These are phyloP conservation scores for Dicyrtomina minuta DNA, from an alignment of 2,888 invertebrate species.

Conservation along the genomic window DNA sequence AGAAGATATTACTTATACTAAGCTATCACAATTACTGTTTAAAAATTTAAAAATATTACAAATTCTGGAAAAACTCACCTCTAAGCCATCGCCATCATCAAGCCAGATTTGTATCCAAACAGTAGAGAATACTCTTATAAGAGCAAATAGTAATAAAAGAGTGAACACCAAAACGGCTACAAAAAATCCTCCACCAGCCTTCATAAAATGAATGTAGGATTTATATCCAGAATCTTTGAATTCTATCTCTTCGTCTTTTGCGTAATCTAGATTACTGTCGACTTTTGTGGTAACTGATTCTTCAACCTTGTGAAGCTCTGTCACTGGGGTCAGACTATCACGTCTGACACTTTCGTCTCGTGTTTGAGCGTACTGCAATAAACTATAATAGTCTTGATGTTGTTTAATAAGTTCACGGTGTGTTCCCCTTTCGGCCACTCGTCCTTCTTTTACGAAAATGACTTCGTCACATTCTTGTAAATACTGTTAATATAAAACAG, in stretches of 20 bases:
- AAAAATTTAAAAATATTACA: no score
- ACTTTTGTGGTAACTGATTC: constrained; percentile 25
- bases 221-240: constrained; percentile 37
- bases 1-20: no score
- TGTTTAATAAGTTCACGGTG: constrained; percentile 57
- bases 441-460: constrained; percentile 59
- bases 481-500: constrained; percentile 56
- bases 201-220: constrained; percentile 57
- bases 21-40: no score
- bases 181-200: constrained; percentile 57
- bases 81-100: constrained; percentile 53
- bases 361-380: constrained; percentile 52
- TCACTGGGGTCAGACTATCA: constrained; percentile 4
- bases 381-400: constrained; percentile 56
- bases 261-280: constrained; percentile 12
- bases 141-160: constrained; percentile 57
- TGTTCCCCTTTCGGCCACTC: constrained; percentile 58
- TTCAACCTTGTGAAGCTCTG: constrained; percentile 12
- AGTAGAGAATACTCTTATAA: constrained; percentile 54
- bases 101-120: constrained; percentile 55
- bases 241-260: constrained; percentile 29
- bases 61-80: background rate
- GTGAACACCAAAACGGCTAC: constrained; percentile 54
- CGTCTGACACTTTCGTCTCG: constrained; percentile 34
- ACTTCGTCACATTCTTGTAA: constrained; percentile 60